Conservation (phyloP, 2,888 invertebrate genomes). For the Ramazzottius varieornatus region DNA sequence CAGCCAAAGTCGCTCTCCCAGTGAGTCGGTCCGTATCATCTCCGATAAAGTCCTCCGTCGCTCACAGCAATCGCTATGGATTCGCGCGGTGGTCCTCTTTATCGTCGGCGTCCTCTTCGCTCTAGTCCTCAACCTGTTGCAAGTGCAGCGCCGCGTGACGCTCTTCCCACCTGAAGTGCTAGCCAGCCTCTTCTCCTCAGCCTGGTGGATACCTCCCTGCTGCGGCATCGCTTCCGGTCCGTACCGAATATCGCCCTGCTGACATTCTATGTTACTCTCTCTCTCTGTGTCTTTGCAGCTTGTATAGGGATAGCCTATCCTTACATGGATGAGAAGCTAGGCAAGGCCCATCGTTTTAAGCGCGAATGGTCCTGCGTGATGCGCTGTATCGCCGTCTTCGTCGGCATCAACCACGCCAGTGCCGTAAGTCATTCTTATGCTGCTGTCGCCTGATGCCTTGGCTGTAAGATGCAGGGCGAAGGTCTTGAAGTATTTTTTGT, state of each 20-base stretch:
- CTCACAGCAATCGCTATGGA: slow-evolving; percentile 8
- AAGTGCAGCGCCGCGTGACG: slow-evolving; percentile 19
- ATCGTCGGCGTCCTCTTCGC: slow-evolving; percentile 22
- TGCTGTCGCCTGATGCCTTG: not conserved
- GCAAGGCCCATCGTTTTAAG: slow-evolving; percentile 17
- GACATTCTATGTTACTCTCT: not conserved
- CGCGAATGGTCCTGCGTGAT: slow-evolving; percentile 27
- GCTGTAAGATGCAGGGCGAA: not conserved
- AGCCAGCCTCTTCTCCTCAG: slow-evolving; percentile 17
- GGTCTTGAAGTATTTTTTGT: too few species aligned
- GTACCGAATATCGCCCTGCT: slow-evolving; percentile 3
- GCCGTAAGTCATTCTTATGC: slow-evolving; percentile 27
- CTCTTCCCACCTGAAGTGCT: slow-evolving; percentile 16
- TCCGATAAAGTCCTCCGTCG: not conserved
- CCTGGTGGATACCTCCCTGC: slow-evolving; percentile 24
- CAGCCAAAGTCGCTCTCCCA: too few species aligned
- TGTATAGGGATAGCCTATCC: slow-evolving; percentile 24
- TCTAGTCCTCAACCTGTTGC: slow-evolving; percentile 21
- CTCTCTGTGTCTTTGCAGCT: slow-evolving; percentile 13
- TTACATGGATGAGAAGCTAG: slow-evolving; percentile 20
- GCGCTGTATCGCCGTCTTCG: slow-evolving; percentile 25
- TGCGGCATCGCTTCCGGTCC: slow-evolving; percentile 24
- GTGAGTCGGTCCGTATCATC: too few species aligned
- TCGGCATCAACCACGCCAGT: slow-evolving; percentile 27
- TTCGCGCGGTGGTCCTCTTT: slow-evolving; percentile 18